Evolutionary conservation across 1,140 invertebrate species (phyloP), one percentile per base, ranked within the genome.

Genomic region (Panulirus ornatus): DNA sequence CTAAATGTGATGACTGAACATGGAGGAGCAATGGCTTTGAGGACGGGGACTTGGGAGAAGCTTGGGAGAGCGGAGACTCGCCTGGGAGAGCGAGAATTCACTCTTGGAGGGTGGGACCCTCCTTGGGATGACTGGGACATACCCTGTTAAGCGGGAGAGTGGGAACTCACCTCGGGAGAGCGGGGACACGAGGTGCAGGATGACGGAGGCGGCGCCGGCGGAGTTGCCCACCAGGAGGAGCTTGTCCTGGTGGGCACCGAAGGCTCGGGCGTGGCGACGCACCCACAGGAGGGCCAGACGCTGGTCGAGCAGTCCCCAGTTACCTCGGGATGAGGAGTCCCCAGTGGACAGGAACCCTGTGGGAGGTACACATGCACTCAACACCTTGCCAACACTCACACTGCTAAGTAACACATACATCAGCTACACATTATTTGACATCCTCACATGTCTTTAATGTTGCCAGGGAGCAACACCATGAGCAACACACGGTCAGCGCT

Each of bases 101-200:
- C 38, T 14, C 36, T 9, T 3, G 27, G 1, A 19, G 6, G 3
- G 36, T 3, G 9, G 38, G 6, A 27, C n/a, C 42, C 34, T 19
- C 36, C 75, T 16, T 44, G 3, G 16, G 22, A 9, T 30, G 22
- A 0, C 8, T 36, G 16, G 14, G 14, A n/a, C 27, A 38, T 36
- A 22, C 6, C 36, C 30, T 36, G 16, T n/a, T 76, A 5, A 19
- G 8, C n/a, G 1, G 38, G 19, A 1, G n/a, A 42, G 14, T 19
- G 16, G 19, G 40, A n/a, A 85, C 90, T 70, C 54, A 93, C 94
- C 94, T 81, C 87, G 89, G 19, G 95, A 95, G 14, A 93, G 90
- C 30, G 93, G 92, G 38, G 94, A 94, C 42, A 95, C 85, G 78
- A 95, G 93, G 93, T 95, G 94, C 14, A 94, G 93, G 89, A 95